These are phyloP conservation scores for Drosophila bifasciata DNA, from an alignment of 1,140 invertebrate species.

Conservation along the genomic window DNA sequence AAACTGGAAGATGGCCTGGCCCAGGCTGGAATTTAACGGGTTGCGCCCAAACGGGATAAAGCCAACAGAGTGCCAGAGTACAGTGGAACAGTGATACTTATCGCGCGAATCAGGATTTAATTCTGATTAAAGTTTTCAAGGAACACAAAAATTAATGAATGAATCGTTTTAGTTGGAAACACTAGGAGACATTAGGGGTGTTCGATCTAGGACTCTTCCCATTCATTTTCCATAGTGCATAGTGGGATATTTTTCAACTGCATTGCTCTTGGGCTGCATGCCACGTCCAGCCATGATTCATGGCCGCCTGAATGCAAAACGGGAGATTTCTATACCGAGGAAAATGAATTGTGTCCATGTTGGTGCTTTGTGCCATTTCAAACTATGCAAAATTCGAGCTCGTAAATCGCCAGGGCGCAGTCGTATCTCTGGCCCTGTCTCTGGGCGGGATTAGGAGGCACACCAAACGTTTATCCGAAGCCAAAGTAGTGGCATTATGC, in stretches of 20 bases:
- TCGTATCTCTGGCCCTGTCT: conserved; percentile 7
- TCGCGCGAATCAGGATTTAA: too few relatives aligned
- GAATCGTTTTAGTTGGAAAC: too few relatives aligned
- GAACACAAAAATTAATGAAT: too few relatives aligned
- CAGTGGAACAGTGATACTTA: conserved; percentile 5
- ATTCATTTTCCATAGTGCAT: conserved; percentile 33
- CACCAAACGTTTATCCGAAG: conserved; percentile 43
- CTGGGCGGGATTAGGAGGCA: conserved; percentile 46
- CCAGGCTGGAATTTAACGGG: conserved; percentile 33
- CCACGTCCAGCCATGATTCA: conserved; percentile 55
- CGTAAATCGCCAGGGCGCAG: conserved; percentile 64
- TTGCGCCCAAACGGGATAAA: not conserved
- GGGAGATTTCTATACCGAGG: conserved; percentile 66
- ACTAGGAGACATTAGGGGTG: too few relatives aligned
- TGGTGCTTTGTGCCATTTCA: conserved; percentile 61
- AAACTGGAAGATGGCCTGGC: conserved; percentile 23
- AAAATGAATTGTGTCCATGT: conserved; percentile 68
- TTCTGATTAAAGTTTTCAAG: too few relatives aligned
- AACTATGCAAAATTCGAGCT: conserved; percentile 76
- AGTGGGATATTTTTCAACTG: conserved; percentile 10
- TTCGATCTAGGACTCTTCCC: too few relatives aligned
- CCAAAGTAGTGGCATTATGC: conserved; percentile 64
- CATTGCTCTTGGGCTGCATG: conserved; percentile 1
- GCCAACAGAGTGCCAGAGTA: not conserved
- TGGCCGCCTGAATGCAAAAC: conserved; percentile 72